Evolutionary conservation across 1,140 invertebrate genomes (phyloP).

Genomic region (Meloidogyne hapla): DNA sequence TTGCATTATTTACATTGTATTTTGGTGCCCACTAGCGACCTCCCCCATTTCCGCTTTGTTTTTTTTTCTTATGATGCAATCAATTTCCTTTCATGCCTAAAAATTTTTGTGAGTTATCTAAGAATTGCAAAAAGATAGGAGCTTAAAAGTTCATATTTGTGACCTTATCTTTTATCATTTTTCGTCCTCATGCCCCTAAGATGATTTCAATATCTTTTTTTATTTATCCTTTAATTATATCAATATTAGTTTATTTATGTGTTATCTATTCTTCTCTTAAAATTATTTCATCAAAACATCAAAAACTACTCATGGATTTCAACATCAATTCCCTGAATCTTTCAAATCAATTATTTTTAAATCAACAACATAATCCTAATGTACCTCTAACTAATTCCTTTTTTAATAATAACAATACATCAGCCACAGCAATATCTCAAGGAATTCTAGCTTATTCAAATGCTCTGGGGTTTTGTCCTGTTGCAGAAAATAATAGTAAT

Average conservation of each 20-base stretch:
- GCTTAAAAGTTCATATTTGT: too few species aligned
- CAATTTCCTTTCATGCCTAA: background rate
- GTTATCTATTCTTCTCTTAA: too few species aligned
- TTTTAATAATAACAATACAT: background rate
- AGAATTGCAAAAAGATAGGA: too few species aligned
- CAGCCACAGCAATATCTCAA: background rate
- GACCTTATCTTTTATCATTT: too few species aligned
- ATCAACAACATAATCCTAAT: background rate
- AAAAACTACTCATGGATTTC: background rate
- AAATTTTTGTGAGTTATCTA: too few species aligned
- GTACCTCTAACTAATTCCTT: background rate
- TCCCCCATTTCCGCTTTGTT: background rate
- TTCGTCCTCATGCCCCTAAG: too few species aligned
- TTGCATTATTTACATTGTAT: background rate
- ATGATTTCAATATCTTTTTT: too few species aligned
- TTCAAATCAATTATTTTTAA: background rate
- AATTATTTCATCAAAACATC: too few species aligned
- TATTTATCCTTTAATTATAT: too few species aligned
- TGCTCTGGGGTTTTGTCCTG: background rate
- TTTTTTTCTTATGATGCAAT: constrained; percentile 3
- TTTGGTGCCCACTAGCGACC: background rate
- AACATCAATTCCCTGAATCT: background rate
- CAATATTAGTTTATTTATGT: too few species aligned
- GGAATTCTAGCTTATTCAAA: background rate
- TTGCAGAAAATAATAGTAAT: background rate